A percentile compares a stretch with the other conserved stretches of the same genome.
Conservation (phyloP, 2,113 vertebrate genomes). For the Nibea albiflora region DNA sequence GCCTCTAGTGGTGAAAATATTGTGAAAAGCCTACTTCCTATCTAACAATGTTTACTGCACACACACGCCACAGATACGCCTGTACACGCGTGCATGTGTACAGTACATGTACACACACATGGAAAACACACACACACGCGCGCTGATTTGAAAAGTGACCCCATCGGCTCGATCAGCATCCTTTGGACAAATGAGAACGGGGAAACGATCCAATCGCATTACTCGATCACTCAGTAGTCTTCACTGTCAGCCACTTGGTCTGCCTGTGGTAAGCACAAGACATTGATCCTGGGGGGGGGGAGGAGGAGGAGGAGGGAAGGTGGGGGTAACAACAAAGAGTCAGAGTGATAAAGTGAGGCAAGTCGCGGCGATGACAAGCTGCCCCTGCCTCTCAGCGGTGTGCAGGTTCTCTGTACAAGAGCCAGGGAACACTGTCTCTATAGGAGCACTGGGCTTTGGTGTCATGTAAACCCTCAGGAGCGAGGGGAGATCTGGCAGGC, state of each 20-base stretch:
- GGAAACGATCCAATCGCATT: conserved; percentile 66
- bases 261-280: conserved; percentile 40
- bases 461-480: conserved; percentile 49
- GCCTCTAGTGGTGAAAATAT: conserved; percentile 78
- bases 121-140: conserved; percentile 5
- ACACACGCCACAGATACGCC: not conserved
- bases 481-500: conserved; percentile 10
- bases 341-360: conserved; percentile 67
- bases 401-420: conserved; percentile 40
- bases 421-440: conserved; percentile 40
- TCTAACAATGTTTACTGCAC: conserved; percentile 7
- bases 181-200: conserved; percentile 51
- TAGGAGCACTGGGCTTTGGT: conserved; percentile 24
- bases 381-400: conserved; percentile 55
- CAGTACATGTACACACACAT: conserved; percentile 3
- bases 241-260: conserved; percentile 41
- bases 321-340: conserved; percentile 62
- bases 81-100: conserved; percentile 1
- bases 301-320: not conserved
- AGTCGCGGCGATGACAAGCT: conserved; percentile 64
- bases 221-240: conserved; percentile 47
- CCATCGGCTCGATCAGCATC: conserved; percentile 50
- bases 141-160: conserved; percentile 30
- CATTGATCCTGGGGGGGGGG: conserved; percentile 61
- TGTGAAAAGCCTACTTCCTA: not conserved